Evolutionary conservation across 2,797 vertebrate genomes (phyloP).

Genomic region (Etheostoma nigrum): DNA sequence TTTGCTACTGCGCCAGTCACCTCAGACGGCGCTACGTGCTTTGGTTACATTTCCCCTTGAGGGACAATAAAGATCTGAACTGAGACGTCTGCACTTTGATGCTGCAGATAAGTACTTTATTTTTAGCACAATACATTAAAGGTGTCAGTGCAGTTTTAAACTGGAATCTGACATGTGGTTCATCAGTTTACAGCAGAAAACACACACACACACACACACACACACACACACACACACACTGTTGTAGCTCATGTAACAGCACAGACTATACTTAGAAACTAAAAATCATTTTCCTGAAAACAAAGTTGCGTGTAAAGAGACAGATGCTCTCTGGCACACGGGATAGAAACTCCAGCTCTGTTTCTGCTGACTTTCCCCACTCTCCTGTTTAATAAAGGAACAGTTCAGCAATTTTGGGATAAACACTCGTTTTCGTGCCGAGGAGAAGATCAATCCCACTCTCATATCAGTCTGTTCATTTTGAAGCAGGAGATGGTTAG

Average conservation of each 20-base stretch:
- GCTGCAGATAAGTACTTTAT: neutral
- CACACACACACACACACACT: neutral
- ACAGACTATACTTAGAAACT: neutral
- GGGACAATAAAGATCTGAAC: too few species aligned
- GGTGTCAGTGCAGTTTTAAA: too few species aligned
- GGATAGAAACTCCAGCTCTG: neutral
- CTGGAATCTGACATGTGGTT: neutral
- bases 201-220: neutral
- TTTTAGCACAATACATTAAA: neutral
- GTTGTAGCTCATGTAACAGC: neutral
- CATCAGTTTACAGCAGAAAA: too few species aligned
- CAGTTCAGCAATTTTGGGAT: neutral
- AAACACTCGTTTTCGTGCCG: neutral
- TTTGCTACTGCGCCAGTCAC: neutral
- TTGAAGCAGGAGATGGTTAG: too few species aligned
- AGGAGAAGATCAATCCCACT: neutral
- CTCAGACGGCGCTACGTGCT: neutral
- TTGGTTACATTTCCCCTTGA: too few species aligned
- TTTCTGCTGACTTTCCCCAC: neutral
- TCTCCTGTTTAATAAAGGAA: neutral
- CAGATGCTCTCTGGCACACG: neutral
- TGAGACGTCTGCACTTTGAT: neutral
- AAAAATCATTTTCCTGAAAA: neutral
- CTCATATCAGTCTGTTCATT: too few species aligned
- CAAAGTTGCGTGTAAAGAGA: neutral